Percentiles rank a stretch among this genome's conserved stretches.
Conservation (phyloP, 2,888 invertebrate species). For the Apeira syringaria region DNA sequence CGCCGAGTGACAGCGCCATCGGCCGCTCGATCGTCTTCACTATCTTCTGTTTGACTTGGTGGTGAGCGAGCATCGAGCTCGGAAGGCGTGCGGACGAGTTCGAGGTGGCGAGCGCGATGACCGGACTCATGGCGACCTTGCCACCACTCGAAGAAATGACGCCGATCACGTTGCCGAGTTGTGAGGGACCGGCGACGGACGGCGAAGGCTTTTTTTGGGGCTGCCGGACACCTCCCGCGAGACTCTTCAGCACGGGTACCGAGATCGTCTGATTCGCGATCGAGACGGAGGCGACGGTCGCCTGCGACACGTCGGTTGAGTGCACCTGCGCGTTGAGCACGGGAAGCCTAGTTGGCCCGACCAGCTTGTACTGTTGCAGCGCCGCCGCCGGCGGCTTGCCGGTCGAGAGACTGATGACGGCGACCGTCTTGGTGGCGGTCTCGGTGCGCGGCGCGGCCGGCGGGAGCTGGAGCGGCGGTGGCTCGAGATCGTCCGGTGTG, state of each 20-base stretch:
- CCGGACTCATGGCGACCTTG: slow-evolving; percentile 65
- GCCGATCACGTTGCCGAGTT: slow-evolving; percentile 74
- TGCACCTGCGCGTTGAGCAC: slow-evolving; percentile 65
- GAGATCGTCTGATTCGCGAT: slow-evolving; percentile 80
- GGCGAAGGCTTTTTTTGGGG: slow-evolving; percentile 44
- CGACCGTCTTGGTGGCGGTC: slow-evolving; percentile 80
- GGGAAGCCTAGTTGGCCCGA: slow-evolving; percentile 67
- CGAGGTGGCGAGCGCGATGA: slow-evolving; percentile 66
- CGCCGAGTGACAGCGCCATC: slow-evolving; percentile 76
- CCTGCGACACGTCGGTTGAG: slow-evolving; percentile 81
- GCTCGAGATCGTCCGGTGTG: slow-evolving; percentile 73
- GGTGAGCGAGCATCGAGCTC: slow-evolving; percentile 71
- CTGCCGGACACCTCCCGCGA: slow-evolving; percentile 48
- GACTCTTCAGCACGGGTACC: slow-evolving; percentile 72
- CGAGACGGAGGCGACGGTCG: slow-evolving; percentile 81
- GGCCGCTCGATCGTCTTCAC: slow-evolving; percentile 79
- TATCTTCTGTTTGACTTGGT: slow-evolving; percentile 78
- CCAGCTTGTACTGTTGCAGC: slow-evolving; percentile 74
- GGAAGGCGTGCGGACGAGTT: slow-evolving; percentile 64
- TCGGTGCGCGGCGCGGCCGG: slow-evolving; percentile 78
- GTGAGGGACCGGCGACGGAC: slow-evolving; percentile 58
- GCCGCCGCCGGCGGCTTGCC: slow-evolving; percentile 65
- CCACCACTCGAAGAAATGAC: slow-evolving; percentile 74
- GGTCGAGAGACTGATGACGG: slow-evolving; percentile 75
- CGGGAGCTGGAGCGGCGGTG: slow-evolving; percentile 52